Evolutionary conservation across 2,888 invertebrate species (phyloP), one percentile per base, ranked within the genome.

Genomic region (Apeira syringaria): DNA sequence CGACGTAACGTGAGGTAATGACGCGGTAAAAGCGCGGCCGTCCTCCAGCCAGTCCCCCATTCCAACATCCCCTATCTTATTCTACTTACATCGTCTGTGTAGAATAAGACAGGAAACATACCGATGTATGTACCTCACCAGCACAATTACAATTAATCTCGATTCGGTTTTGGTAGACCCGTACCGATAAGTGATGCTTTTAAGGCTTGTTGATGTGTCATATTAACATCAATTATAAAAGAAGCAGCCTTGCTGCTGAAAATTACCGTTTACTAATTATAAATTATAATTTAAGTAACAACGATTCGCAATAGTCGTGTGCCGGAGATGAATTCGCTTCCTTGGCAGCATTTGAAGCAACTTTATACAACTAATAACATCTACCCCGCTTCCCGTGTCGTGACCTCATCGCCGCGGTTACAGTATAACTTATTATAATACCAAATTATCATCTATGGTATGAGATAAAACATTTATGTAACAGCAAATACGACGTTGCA

Each of bases 1-100:
- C 78, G 75, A 80, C 71, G 73, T 67, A 68, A 74, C 72, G 85
- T 86, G 84, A 87, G 86, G 85, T 85, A 84, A 85, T 78, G 78
- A 80, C 76, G 77, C 76, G 79, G 80, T 78, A 77, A 69, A 74
- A 62, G 64, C 71, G 77, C 74, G 72, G 72, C 64, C 65, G 65
- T 60, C 60, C 59, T 62, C 29, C 15, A 11, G 10, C 25, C n/a
- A 67, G 59, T 65, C 72, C 71, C 69, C 74, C 73, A 64, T 60
- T 74, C 64, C 68, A 76, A 81, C 79, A 11, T 12, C 3, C 18
- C 17, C 30, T 4, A 15, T 15, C n/a, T n/a, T n/a, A n/a, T n/a
- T n/a, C n/a, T n/a, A n/a, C n/a, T n/a, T n/a, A n/a, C n/a, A n/a
- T n/a, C n/a, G n/a, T n/a, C n/a, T n/a, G n/a, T n/a, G n/a, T n/a